Evolutionary conservation across 53 echinoderm and acorn worm genomes (phyloP), one percentile per base, ranked within the genome.

Genomic region (Antedon mediterranea): DNA sequence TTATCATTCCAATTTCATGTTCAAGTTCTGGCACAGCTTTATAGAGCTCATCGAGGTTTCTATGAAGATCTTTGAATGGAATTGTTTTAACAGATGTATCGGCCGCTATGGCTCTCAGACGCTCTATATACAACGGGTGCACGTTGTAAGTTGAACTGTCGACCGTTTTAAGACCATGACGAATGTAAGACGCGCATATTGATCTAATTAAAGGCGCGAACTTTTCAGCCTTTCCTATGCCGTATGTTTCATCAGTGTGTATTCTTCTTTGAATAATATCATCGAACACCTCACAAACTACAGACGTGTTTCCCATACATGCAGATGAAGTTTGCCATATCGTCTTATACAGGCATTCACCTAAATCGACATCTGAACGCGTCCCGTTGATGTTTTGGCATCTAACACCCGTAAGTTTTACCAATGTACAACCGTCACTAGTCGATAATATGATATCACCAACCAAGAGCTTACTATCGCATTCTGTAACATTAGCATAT

Each of bases 111-210:
- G 75, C 31, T 31, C 81, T 73, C 33, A 97, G 87, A 27, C 92
- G 81, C 5, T 75, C 75, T 33, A 85, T 73, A 76, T 95, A 92
- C 2, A 6, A 18, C 23, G 57, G 57, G 23, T 57, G 57, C 2
- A 57, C 57, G 2, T 57, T 57, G 57, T 57, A 57, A 6, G 9
- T 57, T 15, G 57, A 57, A 15, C 57, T 57, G 23, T 57, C 23
- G 57, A 92, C 92, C 31, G 84, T 79, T 3, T 43, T 76, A 29
- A 95, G 81, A 34, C 86, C 97, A 80, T 89, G 89, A 41, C 82
- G 81, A 72, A 95, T 95, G 82, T 95, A 95, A 28, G 97, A 87
- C 23, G 78, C 72, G 71, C 89, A 79, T 34, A 92, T 86, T 34
- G 81, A 34, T 41, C 84, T 79, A 72, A 95, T 72, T 71, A 81